These are phyloP conservation scores for Microtus ochrogaster DNA, from an alignment of 2,113 vertebrate species.

Conservation along the genomic window DNA sequence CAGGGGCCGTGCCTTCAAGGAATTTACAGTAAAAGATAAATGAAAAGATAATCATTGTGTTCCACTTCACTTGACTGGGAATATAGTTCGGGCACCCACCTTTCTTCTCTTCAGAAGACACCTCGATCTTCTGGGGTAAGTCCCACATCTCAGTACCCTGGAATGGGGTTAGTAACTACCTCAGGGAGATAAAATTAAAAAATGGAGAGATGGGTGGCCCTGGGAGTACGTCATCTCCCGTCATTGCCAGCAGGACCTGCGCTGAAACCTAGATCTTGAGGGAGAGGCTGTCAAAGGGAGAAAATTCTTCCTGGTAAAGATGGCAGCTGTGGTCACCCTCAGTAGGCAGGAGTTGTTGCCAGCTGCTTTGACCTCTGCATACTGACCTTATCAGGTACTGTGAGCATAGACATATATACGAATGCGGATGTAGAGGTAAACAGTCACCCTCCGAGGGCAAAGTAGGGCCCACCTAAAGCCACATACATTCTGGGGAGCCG, in stretches of 20 bases:
- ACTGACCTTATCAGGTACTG: neutral
- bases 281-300: neutral
- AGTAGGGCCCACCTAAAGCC: neutral
- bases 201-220: neutral
- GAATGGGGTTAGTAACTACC: neutral
- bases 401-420: neutral
- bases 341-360: neutral
- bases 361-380: neutral
- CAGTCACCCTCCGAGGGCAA: neutral
- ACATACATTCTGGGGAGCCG: neutral
- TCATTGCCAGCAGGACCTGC: fast-evolving
- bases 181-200: neutral
- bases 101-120: neutral
- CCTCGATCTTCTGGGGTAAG: neutral
- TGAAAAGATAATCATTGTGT: neutral
- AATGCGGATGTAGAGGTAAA: neutral
- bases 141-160: neutral
- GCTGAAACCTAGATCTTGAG: neutral
- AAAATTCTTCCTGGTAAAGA: neutral
- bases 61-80: neutral
- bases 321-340: no score
- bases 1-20: neutral
- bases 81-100: neutral
- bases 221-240: no score
- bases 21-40: neutral